Conservation (phyloP, 2,888 invertebrate species). For the Troglohyphantes excavatus region DNA sequence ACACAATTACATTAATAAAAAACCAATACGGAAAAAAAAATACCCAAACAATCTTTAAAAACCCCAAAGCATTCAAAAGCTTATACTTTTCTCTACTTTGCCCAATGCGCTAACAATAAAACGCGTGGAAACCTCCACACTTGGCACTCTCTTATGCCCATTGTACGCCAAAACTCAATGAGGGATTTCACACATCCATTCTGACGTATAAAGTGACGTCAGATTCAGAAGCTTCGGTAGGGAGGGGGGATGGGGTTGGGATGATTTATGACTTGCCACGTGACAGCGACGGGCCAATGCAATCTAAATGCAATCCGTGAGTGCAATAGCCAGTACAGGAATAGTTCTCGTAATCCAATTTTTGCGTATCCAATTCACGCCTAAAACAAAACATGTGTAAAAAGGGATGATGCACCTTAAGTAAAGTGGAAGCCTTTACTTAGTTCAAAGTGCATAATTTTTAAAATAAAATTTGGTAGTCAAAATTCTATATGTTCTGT, state of each 20-base stretch:
- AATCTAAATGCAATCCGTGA: neutral
- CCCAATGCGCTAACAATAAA: neutral
- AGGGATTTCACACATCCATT: constrained; percentile 21
- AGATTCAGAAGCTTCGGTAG: constrained; percentile 16
- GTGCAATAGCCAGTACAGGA: too few relatives aligned
- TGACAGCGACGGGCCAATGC: constrained; percentile 14
- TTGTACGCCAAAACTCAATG: neutral
- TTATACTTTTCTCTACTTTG: neutral
- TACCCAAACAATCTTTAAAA: neutral
- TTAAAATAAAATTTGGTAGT: too few relatives aligned
- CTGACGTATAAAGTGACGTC: constrained; percentile 48
- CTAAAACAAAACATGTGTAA: too few relatives aligned
- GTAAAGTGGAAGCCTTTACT: too few relatives aligned
- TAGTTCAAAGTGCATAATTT: too few relatives aligned
- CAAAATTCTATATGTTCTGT: too few relatives aligned
- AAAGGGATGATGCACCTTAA: too few relatives aligned
- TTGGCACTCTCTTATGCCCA: neutral
- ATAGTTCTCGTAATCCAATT: too few relatives aligned
- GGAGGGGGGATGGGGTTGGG: neutral
- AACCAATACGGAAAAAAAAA: too few relatives aligned
- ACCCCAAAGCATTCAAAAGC: neutral
- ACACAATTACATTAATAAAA: too few relatives aligned
- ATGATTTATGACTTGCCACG: constrained; percentile 39
- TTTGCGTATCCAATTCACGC: too few relatives aligned
- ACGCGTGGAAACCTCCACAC: neutral